Percentiles rank a stretch among this genome's conserved stretches.
These are phyloP conservation scores for Oxygymnocypris stewartii DNA, from an alignment of 2,113 vertebrate species.

Conservation along the genomic window DNA sequence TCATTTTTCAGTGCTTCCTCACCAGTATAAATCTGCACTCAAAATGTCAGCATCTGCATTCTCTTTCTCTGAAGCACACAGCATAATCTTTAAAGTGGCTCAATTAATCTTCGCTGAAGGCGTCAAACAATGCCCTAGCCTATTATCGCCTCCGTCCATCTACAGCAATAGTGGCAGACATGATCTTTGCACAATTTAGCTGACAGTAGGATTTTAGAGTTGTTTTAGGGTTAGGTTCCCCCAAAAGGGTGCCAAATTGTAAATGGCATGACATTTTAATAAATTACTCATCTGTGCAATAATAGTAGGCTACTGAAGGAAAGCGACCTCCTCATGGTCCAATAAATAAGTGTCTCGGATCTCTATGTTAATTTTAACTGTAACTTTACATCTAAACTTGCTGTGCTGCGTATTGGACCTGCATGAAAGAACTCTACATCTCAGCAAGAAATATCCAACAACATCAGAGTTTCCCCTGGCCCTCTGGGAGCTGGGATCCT, in stretches of 20 bases:
- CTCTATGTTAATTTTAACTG: slow-evolving; percentile 36
- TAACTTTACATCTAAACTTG: slow-evolving; percentile 45
- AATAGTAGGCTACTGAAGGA: neutral
- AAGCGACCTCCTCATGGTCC: neutral
- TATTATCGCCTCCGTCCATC: neutral
- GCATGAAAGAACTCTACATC: slow-evolving; percentile 61
- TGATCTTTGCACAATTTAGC: slow-evolving; percentile 24
- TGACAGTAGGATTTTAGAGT: neutral
- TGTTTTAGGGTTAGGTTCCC: slow-evolving; percentile 22
- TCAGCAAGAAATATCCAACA: slow-evolving; percentile 64
- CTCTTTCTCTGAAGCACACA: slow-evolving; percentile 35
- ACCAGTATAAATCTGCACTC: slow-evolving; percentile 11
- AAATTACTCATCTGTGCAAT: slow-evolving; percentile 22
- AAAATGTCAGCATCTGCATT: slow-evolving; percentile 32
- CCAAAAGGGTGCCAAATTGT: neutral
- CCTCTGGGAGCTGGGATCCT: slow-evolving; percentile 62
- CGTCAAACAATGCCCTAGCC: slow-evolving; percentile 22
- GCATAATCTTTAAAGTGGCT: slow-evolving; percentile 16
- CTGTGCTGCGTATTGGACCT: slow-evolving; percentile 54
- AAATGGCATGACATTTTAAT: slow-evolving; percentile 15
- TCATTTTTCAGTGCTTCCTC: neutral
- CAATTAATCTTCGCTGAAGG: slow-evolving; percentile 37
- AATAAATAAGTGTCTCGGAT: neutral
- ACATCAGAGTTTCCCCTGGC: slow-evolving; percentile 63
- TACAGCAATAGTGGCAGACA: neutral